Evolutionary conservation across 1,140 invertebrate genomes (phyloP).

Genomic region (Drosophila saltans): DNA sequence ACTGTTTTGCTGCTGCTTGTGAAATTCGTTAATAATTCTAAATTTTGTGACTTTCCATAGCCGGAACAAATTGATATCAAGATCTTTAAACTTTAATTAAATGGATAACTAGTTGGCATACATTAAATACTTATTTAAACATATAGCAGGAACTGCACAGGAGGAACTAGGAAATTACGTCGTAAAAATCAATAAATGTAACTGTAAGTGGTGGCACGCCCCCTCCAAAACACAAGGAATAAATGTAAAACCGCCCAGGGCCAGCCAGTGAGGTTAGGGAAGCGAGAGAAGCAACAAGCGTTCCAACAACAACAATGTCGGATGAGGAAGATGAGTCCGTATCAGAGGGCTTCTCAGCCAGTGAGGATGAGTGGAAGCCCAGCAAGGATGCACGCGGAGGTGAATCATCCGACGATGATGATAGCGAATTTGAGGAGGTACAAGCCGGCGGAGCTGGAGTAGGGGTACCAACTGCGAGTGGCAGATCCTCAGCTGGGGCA

Average conservation of each 20-base stretch:
- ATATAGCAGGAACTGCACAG: background rate
- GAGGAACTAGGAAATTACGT: constrained; percentile 56
- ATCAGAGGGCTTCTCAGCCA: constrained; percentile 80
- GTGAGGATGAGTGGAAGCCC: constrained; percentile 81
- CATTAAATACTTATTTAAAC: background rate
- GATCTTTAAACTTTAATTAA: background rate
- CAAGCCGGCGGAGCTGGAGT: constrained; percentile 20
- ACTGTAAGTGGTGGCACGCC: constrained; percentile 66
- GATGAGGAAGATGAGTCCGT: constrained; percentile 78
- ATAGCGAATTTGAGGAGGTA: constrained; percentile 74
- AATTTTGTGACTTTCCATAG: too few relatives aligned
- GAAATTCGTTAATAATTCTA: too few relatives aligned
- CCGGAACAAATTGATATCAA: background rate
- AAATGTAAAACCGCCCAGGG: constrained; percentile 50
- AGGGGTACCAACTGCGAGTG: constrained; percentile 38
- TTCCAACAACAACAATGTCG: constrained; percentile 64
- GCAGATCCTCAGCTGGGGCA: constrained; percentile 47
- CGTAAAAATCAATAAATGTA: constrained; percentile 74
- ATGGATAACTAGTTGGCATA: constrained; percentile 13
- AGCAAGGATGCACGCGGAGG: constrained; percentile 68
- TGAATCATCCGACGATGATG: constrained; percentile 78
- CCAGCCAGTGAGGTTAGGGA: constrained; percentile 10
- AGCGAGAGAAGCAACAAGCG: constrained; percentile 31
- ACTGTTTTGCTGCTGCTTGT: too few relatives aligned
- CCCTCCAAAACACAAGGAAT: constrained; percentile 34